Base-by-base conservation (phyloP, 2,113 vertebrate genomes). In the Datnioides undecimradiatus region DNA sequence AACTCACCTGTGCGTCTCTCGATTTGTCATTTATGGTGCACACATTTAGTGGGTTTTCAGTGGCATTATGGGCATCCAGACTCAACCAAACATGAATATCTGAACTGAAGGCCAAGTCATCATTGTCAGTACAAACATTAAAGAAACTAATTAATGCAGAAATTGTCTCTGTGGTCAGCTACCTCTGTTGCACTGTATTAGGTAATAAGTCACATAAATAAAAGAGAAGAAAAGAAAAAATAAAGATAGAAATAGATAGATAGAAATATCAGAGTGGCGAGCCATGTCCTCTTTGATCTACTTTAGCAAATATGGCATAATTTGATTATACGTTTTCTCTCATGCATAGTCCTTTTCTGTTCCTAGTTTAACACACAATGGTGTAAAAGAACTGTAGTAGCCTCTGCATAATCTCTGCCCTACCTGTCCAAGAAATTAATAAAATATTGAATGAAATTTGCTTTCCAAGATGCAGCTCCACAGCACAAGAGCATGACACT, bases 61-160 rank as follows among this genome's bases (percentile, higher is more conserved):
- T 21, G 36, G 21, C 40, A 65, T 51, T 43, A 34, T 7, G n/a
- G 25, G 21, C 17, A 57, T 58, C 19, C 43, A 66, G 55, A 73
- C 48, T 16, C 17, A 57, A 63, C 19, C 43, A 66, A 60, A 73
- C 48, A 52, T 0, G 5, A 72, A 71, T 78, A 57, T 79, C 31
- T 25, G 46, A 73, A 45, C n/a, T 33, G 16, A 77, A 68, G 17
- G 43, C 27, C 49, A 69, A 69, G 21, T 23, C 25, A 45, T 49
- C 27, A 49, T 69, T 59, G 52, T 66, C 17, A 73, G 12, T 64
- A 54, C 38, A 64, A 58, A 83, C 60, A 79, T 23, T 19, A 83
- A 71, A 67, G 45, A 69, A 63, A 34, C 5, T 3, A 36, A 16
- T 66, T 72, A 25, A 63, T 36, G 34, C 23, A 33, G 65, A 49